Conservation (phyloP, 2,113 vertebrate species). For the Channa maculata region DNA sequence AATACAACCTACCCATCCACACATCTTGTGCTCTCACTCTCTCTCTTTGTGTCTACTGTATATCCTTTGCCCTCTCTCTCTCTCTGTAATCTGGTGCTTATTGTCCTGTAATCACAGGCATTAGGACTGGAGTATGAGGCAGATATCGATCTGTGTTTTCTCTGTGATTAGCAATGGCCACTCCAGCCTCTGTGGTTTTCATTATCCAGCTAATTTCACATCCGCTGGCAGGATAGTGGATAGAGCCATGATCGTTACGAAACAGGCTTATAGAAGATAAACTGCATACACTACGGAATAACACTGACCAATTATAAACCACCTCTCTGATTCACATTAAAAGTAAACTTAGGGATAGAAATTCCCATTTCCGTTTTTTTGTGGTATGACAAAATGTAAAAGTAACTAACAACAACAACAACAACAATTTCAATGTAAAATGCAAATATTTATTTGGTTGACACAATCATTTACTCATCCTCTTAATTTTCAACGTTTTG, state of each 20-base stretch:
- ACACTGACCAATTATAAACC: slow-evolving; percentile 7
- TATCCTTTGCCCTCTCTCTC: slow-evolving; percentile 8
- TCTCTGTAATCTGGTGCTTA: slow-evolving; percentile 30
- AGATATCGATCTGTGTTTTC: slow-evolving; percentile 61
- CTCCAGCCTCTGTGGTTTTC: slow-evolving; percentile 58
- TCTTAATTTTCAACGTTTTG: no score
- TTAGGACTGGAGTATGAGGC: slow-evolving; percentile 44
- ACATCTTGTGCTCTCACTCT: neutral
- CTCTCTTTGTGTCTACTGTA: neutral
- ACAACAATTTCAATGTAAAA: no score
- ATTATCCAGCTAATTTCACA: slow-evolving; percentile 56
- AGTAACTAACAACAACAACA: no score
- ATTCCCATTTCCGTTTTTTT: no score
- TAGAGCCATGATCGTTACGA: slow-evolving; percentile 11
- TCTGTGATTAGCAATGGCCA: slow-evolving; percentile 66
- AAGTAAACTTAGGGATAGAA: neutral
- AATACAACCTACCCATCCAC: neutral
- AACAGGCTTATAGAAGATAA: slow-evolving; percentile 14
- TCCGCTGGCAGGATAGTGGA: slow-evolving; percentile 34
- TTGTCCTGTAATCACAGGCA: slow-evolving; percentile 62
- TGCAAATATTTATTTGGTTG: no score
- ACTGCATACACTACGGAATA: neutral
- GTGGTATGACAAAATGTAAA: no score
- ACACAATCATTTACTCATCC: no score
- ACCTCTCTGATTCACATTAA: neutral